Conservation (phyloP, 1,140 invertebrate genomes). For the Adoxophyes honmai region DNA sequence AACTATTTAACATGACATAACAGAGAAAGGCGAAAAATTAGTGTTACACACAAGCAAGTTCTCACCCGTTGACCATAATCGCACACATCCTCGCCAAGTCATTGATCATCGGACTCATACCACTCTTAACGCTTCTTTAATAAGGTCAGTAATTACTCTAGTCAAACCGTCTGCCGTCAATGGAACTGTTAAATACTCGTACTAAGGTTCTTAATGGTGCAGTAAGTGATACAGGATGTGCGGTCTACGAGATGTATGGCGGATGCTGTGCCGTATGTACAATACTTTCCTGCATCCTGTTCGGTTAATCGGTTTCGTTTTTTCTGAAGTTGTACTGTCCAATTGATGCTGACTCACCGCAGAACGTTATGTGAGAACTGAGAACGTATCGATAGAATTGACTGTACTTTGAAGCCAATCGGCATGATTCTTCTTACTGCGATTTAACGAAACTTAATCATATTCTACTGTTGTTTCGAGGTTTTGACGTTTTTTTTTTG, state of each 20-base stretch:
- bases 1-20: not conserved
- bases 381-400: too few species aligned
- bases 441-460: too few species aligned
- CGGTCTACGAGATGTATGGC: not conserved
- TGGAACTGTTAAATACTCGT: not conserved
- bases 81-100: conserved; percentile 9
- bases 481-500: conserved; percentile 26
- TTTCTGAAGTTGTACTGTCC: conserved; percentile 6
- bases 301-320: conserved; percentile 18
- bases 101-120: not conserved
- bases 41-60: not conserved
- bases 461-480: not conserved
- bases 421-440: too few species aligned
- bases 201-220: not conserved
- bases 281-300: conserved; percentile 42
- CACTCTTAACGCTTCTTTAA: not conserved
- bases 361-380: too few species aligned
- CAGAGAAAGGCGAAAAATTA: not conserved
- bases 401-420: too few species aligned
- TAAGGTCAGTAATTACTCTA: not conserved
- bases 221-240: not conserved
- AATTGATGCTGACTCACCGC: not conserved
- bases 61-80: not conserved
- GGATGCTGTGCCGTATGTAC: conserved; percentile 30
- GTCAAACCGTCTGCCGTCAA: not conserved